phyloP scores from a whole-genome alignment of 2,888 invertebrate genomes.

The Chrysina gloriosa region DNA sequence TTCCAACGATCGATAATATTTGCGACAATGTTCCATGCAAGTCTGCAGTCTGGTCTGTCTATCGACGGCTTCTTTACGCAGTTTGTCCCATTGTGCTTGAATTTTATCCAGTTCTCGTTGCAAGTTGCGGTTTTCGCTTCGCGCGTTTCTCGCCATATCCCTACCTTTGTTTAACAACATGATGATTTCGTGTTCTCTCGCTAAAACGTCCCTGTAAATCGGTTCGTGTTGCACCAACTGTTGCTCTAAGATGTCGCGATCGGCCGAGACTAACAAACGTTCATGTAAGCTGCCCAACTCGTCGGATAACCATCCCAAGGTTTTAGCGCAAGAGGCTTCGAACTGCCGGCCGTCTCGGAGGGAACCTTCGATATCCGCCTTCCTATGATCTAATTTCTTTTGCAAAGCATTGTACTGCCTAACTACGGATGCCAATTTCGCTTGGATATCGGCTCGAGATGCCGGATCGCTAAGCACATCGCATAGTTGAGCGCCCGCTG shows the following conservation, averaged over 20 bases:
- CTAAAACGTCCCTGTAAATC: slow-evolving; percentile 87
- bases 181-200: slow-evolving; percentile 92
- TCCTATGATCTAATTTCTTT: slow-evolving; percentile 88
- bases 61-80: slow-evolving; percentile 89
- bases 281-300: slow-evolving; percentile 82
- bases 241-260: slow-evolving; percentile 82
- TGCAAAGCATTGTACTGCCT: slow-evolving; percentile 89
- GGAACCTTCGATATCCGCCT: slow-evolving; percentile 85
- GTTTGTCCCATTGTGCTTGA: slow-evolving; percentile 91
- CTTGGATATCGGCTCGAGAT: slow-evolving; percentile 90
- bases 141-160: slow-evolving; percentile 68
- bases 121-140: slow-evolving; percentile 71
- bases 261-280: slow-evolving; percentile 87
- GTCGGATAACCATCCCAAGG: slow-evolving; percentile 89
- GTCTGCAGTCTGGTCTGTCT: slow-evolving; percentile 88
- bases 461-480: slow-evolving; percentile 91
- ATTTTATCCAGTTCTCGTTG: slow-evolving; percentile 89
- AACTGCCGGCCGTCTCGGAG: slow-evolving; percentile 88
- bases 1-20: slow-evolving; percentile 88
- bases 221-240: slow-evolving; percentile 92
- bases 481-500: slow-evolving; percentile 89
- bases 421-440: slow-evolving; percentile 86
- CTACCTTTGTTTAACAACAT: slow-evolving; percentile 93
- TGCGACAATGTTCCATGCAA: slow-evolving; percentile 91
- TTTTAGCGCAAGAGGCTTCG: slow-evolving; percentile 87